A percentile compares a stretch with the other conserved stretches of the same genome.
Evolutionary conservation across 2,888 invertebrate species (phyloP).

Genomic region (Caenorhabditis becei): DNA sequence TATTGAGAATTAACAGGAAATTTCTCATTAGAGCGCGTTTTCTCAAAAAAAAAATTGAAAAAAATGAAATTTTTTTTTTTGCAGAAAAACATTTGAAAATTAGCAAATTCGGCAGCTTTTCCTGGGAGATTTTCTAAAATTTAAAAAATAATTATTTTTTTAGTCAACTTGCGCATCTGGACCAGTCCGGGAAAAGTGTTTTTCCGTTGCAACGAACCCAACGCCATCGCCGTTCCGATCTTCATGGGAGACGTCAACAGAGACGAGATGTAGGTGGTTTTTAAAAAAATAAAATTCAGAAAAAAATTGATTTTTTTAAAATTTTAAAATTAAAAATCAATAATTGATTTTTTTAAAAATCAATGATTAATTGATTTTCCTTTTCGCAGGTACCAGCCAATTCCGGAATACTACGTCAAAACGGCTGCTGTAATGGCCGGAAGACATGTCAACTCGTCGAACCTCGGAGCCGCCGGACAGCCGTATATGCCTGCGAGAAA

Average conservation of each 20-base stretch:
- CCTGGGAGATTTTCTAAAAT: neutral
- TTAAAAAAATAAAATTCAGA: neutral
- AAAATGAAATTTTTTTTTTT: no score
- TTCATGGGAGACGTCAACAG: constrained; percentile 58
- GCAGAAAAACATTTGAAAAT: neutral
- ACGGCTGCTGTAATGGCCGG: constrained; percentile 16
- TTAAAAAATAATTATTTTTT: constrained; percentile 4
- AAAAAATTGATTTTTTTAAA: no score
- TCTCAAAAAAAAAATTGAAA: no score
- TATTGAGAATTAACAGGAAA: no score
- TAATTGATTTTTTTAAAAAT: neutral
- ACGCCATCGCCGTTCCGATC: constrained; percentile 41
- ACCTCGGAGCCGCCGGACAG: constrained; percentile 62
- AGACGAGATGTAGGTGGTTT: constrained; percentile 40
- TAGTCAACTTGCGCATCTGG: constrained; percentile 54
- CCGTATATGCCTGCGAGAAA: constrained; percentile 20
- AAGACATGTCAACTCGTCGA: constrained; percentile 14
- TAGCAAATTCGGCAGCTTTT: neutral
- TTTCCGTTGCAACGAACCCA: constrained; percentile 23
- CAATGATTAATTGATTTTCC: neutral
- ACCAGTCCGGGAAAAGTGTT: constrained; percentile 59
- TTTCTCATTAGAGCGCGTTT: no score
- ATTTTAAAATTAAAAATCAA: neutral
- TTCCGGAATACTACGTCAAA: constrained; percentile 44
- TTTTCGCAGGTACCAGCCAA: constrained; percentile 51